Base-by-base conservation (phyloP, 2,113 vertebrate genomes). In the Heterotis niloticus region DNA sequence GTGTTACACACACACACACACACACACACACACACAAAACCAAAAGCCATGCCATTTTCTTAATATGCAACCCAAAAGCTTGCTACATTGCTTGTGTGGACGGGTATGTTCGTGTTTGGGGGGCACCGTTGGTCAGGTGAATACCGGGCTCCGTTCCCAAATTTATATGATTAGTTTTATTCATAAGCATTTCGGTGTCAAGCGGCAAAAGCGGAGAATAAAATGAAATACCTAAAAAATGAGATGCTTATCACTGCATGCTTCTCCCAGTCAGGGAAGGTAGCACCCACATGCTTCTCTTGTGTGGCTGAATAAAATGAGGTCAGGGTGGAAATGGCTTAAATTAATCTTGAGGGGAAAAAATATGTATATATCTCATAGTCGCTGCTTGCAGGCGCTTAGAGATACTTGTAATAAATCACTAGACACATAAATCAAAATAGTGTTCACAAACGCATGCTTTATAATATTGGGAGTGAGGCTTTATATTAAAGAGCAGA, bases 401-500 rank as follows among this genome's bases (percentile, higher is more conserved):
- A 51, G 18, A 54, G 23, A 13, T 72, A 51, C 20, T 10, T n/a
- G 44, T 54, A 56, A 72, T 34, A 72, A 72, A 72, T 17, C 13
- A 24, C 20, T 56, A 5, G 23, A 24, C 23, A 56, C 12, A 44
- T 72, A 28, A 17, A 54, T 52, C 23, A 12, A 51, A 72, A 18
- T n/a, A 56, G 10, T 72, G 34, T 72, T 52, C 24, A 70, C 24
- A 60, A 16, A 13, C 18, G 17, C 59, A 44, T 66, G 13, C 73
- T 79, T 79, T 23, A 72, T 62, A 28, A 57, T 17, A 65, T 57
- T 64, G 26, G 56, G 20, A 72, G 69, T 14, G 16, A 79, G 23
- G 62, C 23, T 34, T 23, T n/a, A 69, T 76, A 68, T 76, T 52
- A 76, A 74, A 75, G 64, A 68, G 28, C 16, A 75, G 7, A 76